These are phyloP conservation scores for Agapornis canus DNA, from an alignment of 2,797 vertebrate genomes.

Conservation along the genomic window DNA sequence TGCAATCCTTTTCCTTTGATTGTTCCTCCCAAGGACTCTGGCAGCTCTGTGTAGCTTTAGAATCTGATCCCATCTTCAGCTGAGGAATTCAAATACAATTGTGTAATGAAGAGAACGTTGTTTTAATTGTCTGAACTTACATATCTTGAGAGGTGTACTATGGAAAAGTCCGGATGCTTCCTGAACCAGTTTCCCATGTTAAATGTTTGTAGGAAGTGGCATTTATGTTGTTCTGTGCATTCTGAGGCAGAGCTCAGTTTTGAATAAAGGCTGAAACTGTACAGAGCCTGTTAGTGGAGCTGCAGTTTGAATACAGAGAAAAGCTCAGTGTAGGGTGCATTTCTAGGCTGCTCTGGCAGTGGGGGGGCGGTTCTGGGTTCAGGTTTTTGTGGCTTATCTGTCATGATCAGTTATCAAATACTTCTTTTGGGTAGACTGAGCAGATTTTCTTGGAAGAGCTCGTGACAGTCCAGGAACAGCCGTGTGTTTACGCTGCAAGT, in stretches of 20 bases:
- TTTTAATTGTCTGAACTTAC: neutral
- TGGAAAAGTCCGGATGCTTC: neutral
- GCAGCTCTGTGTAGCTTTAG: neutral
- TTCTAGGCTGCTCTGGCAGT: neutral
- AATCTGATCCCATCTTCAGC: neutral
- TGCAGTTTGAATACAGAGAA: neutral
- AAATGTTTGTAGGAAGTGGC: neutral
- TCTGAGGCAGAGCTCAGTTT: neutral
- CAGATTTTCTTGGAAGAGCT: conserved; percentile 29
- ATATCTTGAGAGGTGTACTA: neutral
- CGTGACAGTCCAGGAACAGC: neutral
- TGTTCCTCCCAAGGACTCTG: neutral
- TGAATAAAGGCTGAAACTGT: neutral
- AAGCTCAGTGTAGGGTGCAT: neutral
- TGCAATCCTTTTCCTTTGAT: neutral
- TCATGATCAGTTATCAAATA: neutral
- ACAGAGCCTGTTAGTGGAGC: neutral
- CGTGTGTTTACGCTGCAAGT: neutral
- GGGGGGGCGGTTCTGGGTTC: neutral
- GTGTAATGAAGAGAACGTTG: neutral
- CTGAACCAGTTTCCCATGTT: neutral
- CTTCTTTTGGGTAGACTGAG: neutral
- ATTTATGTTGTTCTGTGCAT: neutral
- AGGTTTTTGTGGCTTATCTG: neutral
- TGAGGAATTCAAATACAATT: neutral